Conservation (phyloP, 2,113 vertebrate species). For the Anolis carolinensis region DNA sequence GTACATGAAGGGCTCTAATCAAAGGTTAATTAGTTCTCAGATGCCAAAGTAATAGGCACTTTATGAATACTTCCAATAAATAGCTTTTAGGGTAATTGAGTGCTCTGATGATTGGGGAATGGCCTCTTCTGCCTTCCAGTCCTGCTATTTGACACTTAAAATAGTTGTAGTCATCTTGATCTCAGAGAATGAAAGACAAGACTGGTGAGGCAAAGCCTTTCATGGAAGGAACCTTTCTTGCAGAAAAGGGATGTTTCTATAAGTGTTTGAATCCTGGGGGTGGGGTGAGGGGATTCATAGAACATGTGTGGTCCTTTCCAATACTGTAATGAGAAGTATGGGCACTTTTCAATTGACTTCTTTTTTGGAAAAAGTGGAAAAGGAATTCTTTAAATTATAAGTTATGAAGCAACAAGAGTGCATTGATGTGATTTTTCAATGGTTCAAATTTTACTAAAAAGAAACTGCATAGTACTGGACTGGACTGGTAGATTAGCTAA, state of each 20-base stretch:
- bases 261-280: not conserved
- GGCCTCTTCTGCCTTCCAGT: slow-evolving; percentile 18
- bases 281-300: not conserved
- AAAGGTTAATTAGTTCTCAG: slow-evolving; percentile 19
- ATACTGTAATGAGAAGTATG: not conserved
- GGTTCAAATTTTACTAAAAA: not conserved
- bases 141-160: slow-evolving; percentile 22
- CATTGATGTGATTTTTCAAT: not conserved
- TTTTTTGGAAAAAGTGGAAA: not conserved
- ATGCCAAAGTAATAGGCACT: slow-evolving; percentile 21
- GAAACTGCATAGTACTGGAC: not conserved
- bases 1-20: not conserved
- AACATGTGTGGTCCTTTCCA: not conserved
- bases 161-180: slow-evolving; percentile 24
- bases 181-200: slow-evolving; percentile 4
- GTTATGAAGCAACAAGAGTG: not conserved
- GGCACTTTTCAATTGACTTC: not conserved
- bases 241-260: not conserved
- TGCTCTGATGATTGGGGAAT: slow-evolving; percentile 5
- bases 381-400: not conserved
- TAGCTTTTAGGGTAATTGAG: slow-evolving; percentile 23
- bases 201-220: not conserved
- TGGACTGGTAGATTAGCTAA: not conserved
- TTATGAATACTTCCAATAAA: slow-evolving; percentile 6
- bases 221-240: slow-evolving; percentile 5